These are phyloP conservation scores for Chrysemys picta DNA, from an alignment of 2,113 vertebrate genomes.

Conservation along the genomic window DNA sequence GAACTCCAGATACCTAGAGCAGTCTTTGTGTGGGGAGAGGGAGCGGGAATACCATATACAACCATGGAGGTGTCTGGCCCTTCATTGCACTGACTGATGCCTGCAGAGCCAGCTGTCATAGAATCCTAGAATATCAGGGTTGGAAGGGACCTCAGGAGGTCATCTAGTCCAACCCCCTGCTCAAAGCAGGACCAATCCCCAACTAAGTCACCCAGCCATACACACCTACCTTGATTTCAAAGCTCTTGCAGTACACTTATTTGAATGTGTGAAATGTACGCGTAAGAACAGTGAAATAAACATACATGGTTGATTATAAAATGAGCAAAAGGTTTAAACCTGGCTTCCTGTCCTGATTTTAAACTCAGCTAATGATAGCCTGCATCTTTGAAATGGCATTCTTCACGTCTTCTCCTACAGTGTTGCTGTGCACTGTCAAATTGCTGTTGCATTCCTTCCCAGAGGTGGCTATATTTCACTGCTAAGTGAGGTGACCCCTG, in stretches of 20 bases:
- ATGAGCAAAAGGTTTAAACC: background rate
- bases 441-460: background rate
- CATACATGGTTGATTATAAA: background rate
- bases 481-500: background rate
- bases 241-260: background rate
- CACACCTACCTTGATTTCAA: background rate
- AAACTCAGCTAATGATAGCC: background rate
- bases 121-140: no score
- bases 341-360: background rate
- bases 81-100: background rate
- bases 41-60: no score
- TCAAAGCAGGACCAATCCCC: no score
- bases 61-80: background rate
- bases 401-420: background rate
- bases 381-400: background rate
- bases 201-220: background rate
- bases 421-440: background rate
- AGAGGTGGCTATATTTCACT: background rate
- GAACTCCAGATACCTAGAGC: no score
- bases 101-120: background rate
- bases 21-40: no score
- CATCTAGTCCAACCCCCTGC: no score
- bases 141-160: no score
- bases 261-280: background rate
- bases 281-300: background rate